Evolutionary conservation across 1,140 invertebrate species (phyloP), one percentile per base, ranked within the genome.

Genomic region (Aporrectodea caliginosa): DNA sequence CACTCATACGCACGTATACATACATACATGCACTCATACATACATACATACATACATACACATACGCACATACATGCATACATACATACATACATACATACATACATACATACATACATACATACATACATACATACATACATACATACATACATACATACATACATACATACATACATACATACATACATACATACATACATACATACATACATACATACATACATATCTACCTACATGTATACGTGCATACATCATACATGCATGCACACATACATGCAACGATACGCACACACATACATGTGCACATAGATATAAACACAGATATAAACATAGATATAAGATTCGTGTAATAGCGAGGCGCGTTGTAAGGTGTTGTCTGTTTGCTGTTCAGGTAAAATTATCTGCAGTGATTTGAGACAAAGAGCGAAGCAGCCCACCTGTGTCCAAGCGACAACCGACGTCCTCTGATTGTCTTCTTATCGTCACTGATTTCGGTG

Each of bases 71-170:
- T 69, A 75, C 14, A 76, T 71, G 27, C 32, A 75, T 31, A n/a
- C 72, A 75, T 32, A 75, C 71, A 73, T 69, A 35, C n/a, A 76
- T 71, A 75, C 31, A 35, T 69, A 0, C 0, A 77, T 22, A 1
- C 72, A 79, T 32, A 75, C 78, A 35, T 69, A n/a, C 71, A 35
- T 32, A 75, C 71, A 77, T 69, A 31, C 78, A 76, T 0, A 29
- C 71, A 78, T 31, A 31, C 78, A 75, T 1, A 35, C 78, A 22
- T 69, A 75, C 71, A 31, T 32, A 33, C 72, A 79, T 33, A 35
- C 72, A 76, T n/a, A 2, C 1, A 79, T 31, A 76, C 71, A 33
- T 32, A 75, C 14, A 34, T 32, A 79, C 72, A 75, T 69, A 35
- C 72, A 30, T 31, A 34, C 78, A 16, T 69, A 79, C 72, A 35